Evolutionary conservation across 2,113 vertebrate genomes (phyloP), one percentile per base, ranked within the genome.

Genomic region (Cyrtonyx montezumae): DNA sequence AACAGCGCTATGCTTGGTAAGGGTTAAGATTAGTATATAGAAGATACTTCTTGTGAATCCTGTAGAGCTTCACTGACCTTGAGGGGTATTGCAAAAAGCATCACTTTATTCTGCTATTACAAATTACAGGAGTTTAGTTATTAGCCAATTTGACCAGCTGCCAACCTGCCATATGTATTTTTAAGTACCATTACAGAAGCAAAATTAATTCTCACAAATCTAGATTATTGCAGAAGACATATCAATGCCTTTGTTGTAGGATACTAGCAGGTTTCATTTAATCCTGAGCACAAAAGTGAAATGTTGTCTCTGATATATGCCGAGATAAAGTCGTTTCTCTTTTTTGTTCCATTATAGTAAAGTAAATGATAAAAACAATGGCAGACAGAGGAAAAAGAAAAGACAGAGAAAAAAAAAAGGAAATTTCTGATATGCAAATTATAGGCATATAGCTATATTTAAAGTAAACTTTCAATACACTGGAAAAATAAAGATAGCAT

Each of bases 361-460:
- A n/a, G 32, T 62, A 63, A 59, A 34, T 22, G 70, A 88, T 46
- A 94, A 81, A 71, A 91, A 37, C 82, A 96, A 87, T 14, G 79
- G 70, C 67, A 88, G 67, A 53, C 1, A 2, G 22, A 49, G 55
- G 3, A 1, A 5, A 48, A 28, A 80, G 40, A 84, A 63, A 79
- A 43, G 19, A 22, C 14, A 75, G 84, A 65, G 46, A 6, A 55
- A 85, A 87, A 53, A 42, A 36, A 56, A 32, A 46, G 9, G 46
- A 13, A 48, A 56, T n/a, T 87, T 89, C 90, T 73, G 21, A 3
- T 91, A 28, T 53, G 48, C 32, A 69, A 51, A 40, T 9, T 4
- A 69, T 80, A 90, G 77, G 63, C 20, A 34, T 19, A 67, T 84
- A 96, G 75, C 75, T 95, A 67, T 74, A 94, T 95, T 94, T 96